phyloP scores from a whole-genome alignment of 2,797 vertebrate genomes.

The Chaetophractus vellerosus region DNA sequence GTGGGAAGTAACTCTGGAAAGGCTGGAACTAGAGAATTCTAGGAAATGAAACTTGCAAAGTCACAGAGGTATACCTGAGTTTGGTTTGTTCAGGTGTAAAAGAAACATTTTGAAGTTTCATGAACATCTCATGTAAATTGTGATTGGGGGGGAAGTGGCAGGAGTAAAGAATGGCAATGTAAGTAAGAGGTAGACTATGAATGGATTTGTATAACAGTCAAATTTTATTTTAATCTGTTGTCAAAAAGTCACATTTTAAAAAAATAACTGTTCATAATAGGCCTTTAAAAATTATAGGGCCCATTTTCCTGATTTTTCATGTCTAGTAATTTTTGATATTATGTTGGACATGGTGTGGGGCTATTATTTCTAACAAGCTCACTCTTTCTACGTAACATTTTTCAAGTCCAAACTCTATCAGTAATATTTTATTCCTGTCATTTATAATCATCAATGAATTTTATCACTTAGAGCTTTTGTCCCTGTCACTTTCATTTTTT shows the following conservation, averaged over 20 bases:
- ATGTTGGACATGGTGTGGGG: background rate
- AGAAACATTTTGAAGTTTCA: background rate
- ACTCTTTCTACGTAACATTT: background rate
- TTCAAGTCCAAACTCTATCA: background rate
- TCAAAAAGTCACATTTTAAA: background rate
- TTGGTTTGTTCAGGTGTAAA: background rate
- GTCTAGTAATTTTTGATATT: background rate
- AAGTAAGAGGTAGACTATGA: background rate
- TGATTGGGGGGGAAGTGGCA: too few species aligned
- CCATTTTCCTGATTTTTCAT: background rate
- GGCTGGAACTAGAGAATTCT: background rate
- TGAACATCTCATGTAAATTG: background rate
- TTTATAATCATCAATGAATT: constrained; percentile 2
- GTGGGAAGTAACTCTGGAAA: background rate
- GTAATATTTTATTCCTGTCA: background rate
- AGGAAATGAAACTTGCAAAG: background rate
- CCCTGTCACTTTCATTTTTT: background rate
- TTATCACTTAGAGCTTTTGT: background rate
- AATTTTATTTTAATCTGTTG: background rate
- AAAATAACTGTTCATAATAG: too few species aligned
- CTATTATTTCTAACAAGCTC: background rate
- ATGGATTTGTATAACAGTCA: background rate
- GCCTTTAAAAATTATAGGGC: too few species aligned
- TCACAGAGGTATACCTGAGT: background rate
- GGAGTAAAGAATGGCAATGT: background rate